Evolutionary conservation across 2,888 invertebrate species (phyloP), one percentile per base, ranked within the genome.

Genomic region (Harmothoe impar): DNA sequence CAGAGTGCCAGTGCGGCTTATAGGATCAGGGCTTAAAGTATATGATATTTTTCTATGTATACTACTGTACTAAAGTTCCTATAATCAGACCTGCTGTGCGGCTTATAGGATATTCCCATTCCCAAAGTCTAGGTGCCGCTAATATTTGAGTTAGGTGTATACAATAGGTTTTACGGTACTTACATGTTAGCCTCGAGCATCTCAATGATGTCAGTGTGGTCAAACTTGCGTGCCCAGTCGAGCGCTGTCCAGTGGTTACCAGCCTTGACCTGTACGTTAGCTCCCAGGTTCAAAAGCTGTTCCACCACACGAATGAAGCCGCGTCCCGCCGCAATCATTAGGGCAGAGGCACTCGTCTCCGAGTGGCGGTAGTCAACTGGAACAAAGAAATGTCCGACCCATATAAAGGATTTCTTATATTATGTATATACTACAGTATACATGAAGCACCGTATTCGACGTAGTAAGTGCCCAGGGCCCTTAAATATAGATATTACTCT

Each of bases 261-360:
- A 90, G 97, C 94, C 62, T 97, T 93, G 96, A 97, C 0, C 96
- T 94, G 91, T 96, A 96, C 20, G 97, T 96, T 94, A 97, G 97
- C 90, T 97, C 98, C 98, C 89, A 98, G 96, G 94, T 97, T 97
- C 92, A 98, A 96, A 90, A 98, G 96, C 94, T 97, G 97, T 92
- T 97, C 97, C 20, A 97, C 97, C 89, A 97, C 97, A 92, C 97
- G 97, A 0, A 97, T 92, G 92, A 97, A 97, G 0, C 98, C 98
- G 92, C 97, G 96, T 54, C 97, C 97, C 20, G 98, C 97, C 89
- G 98, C 98, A 0, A 97, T 97, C 97, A 98, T 98, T 93, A 98
- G 96, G 0, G 98, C 97, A 23, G 97, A 97, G 97, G 94, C 97
- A 20, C 97, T 97, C 0, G 97, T 97, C 91, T 96, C 95, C 0